Evolutionary conservation across 2,797 vertebrate genomes (phyloP).

Genomic region (Pangasius krempfi): DNA sequence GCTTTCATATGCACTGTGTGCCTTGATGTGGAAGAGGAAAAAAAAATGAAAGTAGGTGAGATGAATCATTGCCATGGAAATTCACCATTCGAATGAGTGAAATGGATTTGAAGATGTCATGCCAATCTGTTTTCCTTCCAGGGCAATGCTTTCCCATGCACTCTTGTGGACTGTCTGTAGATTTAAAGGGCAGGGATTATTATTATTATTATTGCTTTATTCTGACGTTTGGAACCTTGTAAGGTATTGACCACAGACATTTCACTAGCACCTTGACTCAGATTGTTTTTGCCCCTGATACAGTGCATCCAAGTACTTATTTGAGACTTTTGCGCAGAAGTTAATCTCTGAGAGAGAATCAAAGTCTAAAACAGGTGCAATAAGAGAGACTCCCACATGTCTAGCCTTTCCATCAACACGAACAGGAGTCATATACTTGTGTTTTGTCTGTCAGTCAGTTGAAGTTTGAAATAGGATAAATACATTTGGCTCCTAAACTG

Average conservation of each 20-base stretch:
- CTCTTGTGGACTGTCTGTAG: constrained; percentile 20
- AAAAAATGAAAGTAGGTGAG: background rate
- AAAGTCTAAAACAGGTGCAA: constrained; percentile 29
- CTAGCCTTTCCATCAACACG: constrained; percentile 27
- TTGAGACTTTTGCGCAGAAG: constrained; percentile 42
- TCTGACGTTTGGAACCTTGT: constrained; percentile 12
- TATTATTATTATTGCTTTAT: constrained; percentile 39
- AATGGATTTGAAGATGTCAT: constrained; percentile 1
- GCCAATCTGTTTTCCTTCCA: background rate
- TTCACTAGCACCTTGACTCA: constrained; percentile 36
- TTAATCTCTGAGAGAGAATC: constrained; percentile 22
- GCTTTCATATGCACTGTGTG: constrained; percentile 41
- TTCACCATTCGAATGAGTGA: background rate
- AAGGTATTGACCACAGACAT: constrained; percentile 39
- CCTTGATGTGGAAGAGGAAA: constrained; percentile 12
- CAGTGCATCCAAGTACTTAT: constrained; percentile 19
- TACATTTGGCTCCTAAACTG: constrained; percentile 57
- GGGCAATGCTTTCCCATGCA: background rate
- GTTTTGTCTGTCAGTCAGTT: constrained; percentile 46
- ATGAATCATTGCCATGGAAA: constrained; percentile 17
- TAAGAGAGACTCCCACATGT: constrained; percentile 6
- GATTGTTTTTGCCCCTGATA: constrained; percentile 44
- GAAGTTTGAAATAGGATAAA: constrained; percentile 44
- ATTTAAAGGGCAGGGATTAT: constrained; percentile 27
- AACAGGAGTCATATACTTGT: constrained; percentile 14